These are phyloP conservation scores for Oxytorus armatus DNA, from an alignment of 2,888 invertebrate genomes.

Conservation along the genomic window DNA sequence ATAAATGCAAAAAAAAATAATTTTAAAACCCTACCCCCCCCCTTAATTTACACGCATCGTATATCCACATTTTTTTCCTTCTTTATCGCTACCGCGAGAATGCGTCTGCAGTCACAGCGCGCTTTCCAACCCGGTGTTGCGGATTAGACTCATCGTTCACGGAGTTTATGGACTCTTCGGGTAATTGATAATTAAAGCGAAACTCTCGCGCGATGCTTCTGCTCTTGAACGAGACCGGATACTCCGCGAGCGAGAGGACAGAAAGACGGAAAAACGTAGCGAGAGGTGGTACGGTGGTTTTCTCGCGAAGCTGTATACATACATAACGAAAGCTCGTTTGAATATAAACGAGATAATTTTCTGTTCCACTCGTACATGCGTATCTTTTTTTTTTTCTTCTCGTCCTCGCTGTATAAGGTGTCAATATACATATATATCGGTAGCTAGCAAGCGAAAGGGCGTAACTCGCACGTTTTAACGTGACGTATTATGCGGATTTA, in stretches of 20 bases:
- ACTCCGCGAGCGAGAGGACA: conserved; percentile 5
- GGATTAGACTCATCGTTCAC: conserved; percentile 25
- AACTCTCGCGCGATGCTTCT: conserved; percentile 6
- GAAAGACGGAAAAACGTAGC: conserved; percentile 20
- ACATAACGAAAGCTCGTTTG: conserved; percentile 52
- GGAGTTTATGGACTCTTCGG: conserved; percentile 55
- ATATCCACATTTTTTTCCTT: background rate
- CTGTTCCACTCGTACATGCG: background rate
- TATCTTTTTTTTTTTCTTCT: background rate
- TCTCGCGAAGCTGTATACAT: background rate
- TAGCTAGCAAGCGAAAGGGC: no score
- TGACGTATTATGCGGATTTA: no score
- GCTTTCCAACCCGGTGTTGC: background rate
- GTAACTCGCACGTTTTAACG: no score
- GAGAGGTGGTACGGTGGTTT: background rate
- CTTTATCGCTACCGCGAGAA: conserved; percentile 3
- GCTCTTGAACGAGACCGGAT: no score
- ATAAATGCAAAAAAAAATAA: conserved; percentile 18
- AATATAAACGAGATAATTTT: conserved; percentile 59
- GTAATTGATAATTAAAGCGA: conserved; percentile 62
- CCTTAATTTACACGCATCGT: no score
- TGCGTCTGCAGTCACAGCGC: conserved; percentile 7
- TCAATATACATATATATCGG: no score
- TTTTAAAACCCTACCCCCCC: no score
- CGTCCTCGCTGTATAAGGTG: background rate